A percentile compares a stretch with the other conserved stretches of the same genome.
phyloP scores from a whole-genome alignment of 2,888 invertebrate species.

The Tetranychus truncatus region DNA sequence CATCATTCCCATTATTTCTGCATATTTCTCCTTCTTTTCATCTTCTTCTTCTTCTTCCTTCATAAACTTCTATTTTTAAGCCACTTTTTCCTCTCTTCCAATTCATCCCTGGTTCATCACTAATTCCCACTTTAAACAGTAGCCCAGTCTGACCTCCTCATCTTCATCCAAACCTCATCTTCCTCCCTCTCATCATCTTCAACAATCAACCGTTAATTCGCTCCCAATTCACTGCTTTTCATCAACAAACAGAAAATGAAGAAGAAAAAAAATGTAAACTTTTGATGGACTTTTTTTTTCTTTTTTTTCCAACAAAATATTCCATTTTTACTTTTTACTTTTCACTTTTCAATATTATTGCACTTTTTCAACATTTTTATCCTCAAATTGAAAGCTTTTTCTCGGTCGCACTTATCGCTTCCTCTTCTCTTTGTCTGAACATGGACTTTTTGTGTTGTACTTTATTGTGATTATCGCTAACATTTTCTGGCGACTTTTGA shows the following conservation, averaged over 20 bases:
- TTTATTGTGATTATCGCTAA: neutral
- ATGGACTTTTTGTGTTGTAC: neutral
- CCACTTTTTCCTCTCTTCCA: neutral
- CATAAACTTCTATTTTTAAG: neutral
- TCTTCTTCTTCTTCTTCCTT: neutral
- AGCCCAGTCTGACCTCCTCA: neutral
- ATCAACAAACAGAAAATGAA: neutral
- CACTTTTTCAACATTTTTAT: neutral
- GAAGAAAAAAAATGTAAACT: neutral
- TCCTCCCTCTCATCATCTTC: neutral
- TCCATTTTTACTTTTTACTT: neutral
- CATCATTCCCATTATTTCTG: neutral
- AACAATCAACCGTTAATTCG: neutral
- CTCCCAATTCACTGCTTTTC: neutral
- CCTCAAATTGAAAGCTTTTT: slow-evolving; percentile 1
- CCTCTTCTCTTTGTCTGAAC: neutral
- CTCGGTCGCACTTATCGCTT: neutral
- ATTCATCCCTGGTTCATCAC: neutral
- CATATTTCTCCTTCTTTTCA: neutral
- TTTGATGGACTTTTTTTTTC: neutral
- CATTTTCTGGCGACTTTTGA: neutral
- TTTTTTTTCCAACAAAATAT: too few relatives aligned
- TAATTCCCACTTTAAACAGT: neutral
- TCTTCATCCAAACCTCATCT: neutral
- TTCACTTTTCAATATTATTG: neutral